phyloP scores from a whole-genome alignment of 1,140 invertebrate species.

The Agrilus planipennis region DNA sequence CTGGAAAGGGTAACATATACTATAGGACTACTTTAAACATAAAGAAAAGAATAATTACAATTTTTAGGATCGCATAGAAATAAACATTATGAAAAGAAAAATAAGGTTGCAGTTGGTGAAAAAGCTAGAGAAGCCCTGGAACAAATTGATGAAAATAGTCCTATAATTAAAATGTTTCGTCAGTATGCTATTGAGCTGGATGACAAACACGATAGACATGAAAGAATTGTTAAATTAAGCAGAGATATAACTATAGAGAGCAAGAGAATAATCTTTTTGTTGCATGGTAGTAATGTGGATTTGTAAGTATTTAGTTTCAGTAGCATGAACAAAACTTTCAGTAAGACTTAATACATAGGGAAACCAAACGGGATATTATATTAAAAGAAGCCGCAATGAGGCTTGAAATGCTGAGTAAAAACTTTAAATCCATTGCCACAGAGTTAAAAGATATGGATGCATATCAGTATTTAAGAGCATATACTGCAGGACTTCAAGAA shows the following conservation, averaged over 20 bases:
- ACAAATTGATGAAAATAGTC: constrained; percentile 40
- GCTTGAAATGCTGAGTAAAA: constrained; percentile 45
- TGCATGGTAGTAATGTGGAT: constrained; percentile 55
- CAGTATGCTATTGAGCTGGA: constrained; percentile 59
- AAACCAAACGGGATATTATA: constrained; percentile 43
- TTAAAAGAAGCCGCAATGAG: constrained; percentile 54
- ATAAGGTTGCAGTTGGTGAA: constrained; percentile 20
- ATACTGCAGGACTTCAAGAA: constrained; percentile 71
- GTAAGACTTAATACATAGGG: constrained; percentile 30
- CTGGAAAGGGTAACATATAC: no score
- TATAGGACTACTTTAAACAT: no score
- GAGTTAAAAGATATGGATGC: constrained; percentile 61
- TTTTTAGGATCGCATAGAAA: constrained; percentile 1
- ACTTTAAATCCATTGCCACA: constrained; percentile 54
- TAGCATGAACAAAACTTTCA: background rate
- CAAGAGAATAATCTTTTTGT: constrained; percentile 77
- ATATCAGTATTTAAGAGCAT: constrained; percentile 63
- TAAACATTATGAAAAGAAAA: constrained; percentile 2
- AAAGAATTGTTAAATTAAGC: constrained; percentile 71
- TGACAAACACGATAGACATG: constrained; percentile 70
- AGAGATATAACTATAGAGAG: constrained; percentile 87
- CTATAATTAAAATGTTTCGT: constrained; percentile 54
- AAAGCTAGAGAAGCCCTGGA: constrained; percentile 23
- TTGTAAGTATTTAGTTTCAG: constrained; percentile 18
- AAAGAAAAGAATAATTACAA: no score